Conservation (phyloP, 1,140 invertebrate genomes). For the Camponotus vicinus region DNA sequence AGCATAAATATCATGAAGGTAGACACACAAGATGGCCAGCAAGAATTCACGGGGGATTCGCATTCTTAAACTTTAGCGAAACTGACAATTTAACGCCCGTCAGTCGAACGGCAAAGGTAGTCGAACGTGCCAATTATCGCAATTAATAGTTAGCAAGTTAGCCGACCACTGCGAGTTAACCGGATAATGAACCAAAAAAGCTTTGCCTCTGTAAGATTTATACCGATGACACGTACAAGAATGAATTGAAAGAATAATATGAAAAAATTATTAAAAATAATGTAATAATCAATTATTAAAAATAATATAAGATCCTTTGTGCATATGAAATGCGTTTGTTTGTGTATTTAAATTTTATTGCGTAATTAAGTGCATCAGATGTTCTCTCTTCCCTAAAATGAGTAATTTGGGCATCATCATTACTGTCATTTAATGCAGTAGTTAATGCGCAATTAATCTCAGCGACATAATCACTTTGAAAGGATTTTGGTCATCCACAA, state of each 20-base stretch:
- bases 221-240: not conserved
- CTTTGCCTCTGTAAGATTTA: constrained; percentile 29
- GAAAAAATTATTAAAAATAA: not conserved
- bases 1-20: not conserved
- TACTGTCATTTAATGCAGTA: not conserved
- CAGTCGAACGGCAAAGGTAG: not conserved
- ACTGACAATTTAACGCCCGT: not conserved
- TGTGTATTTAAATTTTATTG: not conserved
- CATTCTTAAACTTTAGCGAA: constrained; percentile 36
- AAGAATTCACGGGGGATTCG: constrained; percentile 8
- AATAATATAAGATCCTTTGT: not conserved
- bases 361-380: not conserved
- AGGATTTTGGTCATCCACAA: constrained; percentile 22
- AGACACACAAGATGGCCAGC: constrained; percentile 26
- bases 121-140: constrained; percentile 33
- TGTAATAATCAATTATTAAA: not conserved
- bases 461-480: constrained; percentile 15
- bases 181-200: constrained; percentile 63
- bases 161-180: constrained; percentile 51
- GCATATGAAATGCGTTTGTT: not conserved
- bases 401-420: not conserved
- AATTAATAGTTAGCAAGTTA: constrained; percentile 64
- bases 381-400: not conserved
- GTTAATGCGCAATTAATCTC: constrained; percentile 40
- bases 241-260: not conserved